phyloP scores from a whole-genome alignment of 1,140 invertebrate genomes.

The Latrodectus geometricus region DNA sequence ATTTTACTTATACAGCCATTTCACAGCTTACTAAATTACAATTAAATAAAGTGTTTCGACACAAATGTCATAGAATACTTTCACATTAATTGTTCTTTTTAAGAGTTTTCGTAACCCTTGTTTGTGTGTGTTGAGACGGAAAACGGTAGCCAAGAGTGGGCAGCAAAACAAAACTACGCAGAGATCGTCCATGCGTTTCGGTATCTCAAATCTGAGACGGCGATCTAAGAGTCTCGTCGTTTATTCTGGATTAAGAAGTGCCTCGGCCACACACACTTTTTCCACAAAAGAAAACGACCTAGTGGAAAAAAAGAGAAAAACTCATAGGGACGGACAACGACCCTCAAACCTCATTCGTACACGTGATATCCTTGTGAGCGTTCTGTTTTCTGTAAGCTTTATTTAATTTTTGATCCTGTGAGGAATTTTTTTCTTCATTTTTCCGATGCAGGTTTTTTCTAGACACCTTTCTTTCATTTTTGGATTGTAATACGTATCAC shows the following conservation, averaged over 20 bases:
- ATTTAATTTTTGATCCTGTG: not conserved
- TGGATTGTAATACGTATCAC: too few species aligned
- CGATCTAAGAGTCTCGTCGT: not conserved
- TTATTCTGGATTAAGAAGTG: slow-evolving; percentile 13
- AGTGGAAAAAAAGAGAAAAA: slow-evolving; percentile 60
- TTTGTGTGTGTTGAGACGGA: not conserved
- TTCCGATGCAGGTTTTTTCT: not conserved
- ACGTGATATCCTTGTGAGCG: slow-evolving; percentile 22
- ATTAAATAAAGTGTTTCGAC: too few species aligned
- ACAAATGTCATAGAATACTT: too few species aligned
- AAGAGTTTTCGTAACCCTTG: too few species aligned
- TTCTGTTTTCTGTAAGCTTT: not conserved
- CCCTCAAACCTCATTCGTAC: slow-evolving; percentile 57
- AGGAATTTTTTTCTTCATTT: not conserved
- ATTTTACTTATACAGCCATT: too few species aligned
- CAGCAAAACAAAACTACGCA: not conserved
- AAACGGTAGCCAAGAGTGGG: not conserved
- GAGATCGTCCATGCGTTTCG: not conserved
- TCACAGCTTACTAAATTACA: too few species aligned
- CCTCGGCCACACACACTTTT: slow-evolving; percentile 32
- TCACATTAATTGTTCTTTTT: too few species aligned
- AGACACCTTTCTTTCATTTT: not conserved
- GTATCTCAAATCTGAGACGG: not conserved
- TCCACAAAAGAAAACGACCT: slow-evolving; percentile 53
- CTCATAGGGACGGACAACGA: slow-evolving; percentile 53